Evolutionary conservation across 1,140 invertebrate species (phyloP).

Genomic region (Centruroides sculpturatus): DNA sequence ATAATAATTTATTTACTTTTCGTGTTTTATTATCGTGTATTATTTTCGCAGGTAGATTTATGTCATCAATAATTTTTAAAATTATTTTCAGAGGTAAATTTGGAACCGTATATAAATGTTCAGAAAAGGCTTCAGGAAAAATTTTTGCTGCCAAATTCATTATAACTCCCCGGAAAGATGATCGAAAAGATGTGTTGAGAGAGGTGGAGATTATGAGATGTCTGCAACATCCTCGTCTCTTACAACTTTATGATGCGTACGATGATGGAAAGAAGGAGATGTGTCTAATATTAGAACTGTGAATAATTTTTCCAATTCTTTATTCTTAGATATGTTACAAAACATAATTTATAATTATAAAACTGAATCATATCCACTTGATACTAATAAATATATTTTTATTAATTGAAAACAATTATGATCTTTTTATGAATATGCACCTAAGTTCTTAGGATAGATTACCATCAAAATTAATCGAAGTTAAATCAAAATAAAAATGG

Average conservation of each 20-base stretch:
- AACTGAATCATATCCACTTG: too few relatives aligned
- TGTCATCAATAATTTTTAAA: not conserved
- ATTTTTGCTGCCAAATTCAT: conserved; percentile 88
- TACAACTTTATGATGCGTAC: conserved; percentile 92
- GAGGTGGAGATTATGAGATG: conserved; percentile 93
- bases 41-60: too few relatives aligned
- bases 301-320: conserved; percentile 37
- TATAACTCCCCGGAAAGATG: conserved; percentile 63
- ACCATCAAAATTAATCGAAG: too few relatives aligned
- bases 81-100: conserved; percentile 78
- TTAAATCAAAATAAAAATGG: too few relatives aligned
- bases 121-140: conserved; percentile 61
- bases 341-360: too few relatives aligned
- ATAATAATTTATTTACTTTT: too few relatives aligned
- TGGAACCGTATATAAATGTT: conserved; percentile 86
- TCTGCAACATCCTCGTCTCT: conserved; percentile 80
- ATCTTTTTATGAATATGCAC: too few relatives aligned
- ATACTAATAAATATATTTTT: too few relatives aligned
- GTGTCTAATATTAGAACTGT: conserved; percentile 92
- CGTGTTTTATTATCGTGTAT: too few relatives aligned
- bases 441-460: too few relatives aligned
- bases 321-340: too few relatives aligned
- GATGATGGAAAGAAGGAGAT: conserved; percentile 74
- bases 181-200: conserved; percentile 75
- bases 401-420: too few relatives aligned